Conservation (phyloP, 2,888 invertebrate genomes). For the Graphium colonna region DNA sequence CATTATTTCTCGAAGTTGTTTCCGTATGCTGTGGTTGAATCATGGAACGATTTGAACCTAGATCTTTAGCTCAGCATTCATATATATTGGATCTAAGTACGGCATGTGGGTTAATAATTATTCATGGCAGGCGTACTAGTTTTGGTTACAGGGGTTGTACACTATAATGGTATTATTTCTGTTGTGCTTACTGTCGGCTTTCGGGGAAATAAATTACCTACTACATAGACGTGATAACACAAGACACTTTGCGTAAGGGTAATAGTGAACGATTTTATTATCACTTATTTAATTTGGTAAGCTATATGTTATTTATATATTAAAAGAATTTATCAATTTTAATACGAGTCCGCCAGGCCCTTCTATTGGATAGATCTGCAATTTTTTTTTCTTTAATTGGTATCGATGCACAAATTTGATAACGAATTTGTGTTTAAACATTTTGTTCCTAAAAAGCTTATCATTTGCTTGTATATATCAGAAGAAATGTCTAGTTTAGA, state of each 20-base stretch:
- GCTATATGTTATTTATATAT: too few species aligned
- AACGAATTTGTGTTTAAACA: too few species aligned
- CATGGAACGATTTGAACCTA: slow-evolving; percentile 65
- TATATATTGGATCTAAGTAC: slow-evolving; percentile 73
- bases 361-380: too few species aligned
- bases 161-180: slow-evolving; percentile 59
- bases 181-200: slow-evolving; percentile 73
- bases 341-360: too few species aligned
- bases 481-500: too few species aligned
- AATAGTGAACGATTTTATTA: too few species aligned
- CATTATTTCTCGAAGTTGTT: slow-evolving; percentile 36
- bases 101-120: slow-evolving; percentile 70
- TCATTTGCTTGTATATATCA: too few species aligned
- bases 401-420: too few species aligned
- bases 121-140: slow-evolving; percentile 45
- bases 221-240: slow-evolving; percentile 82
- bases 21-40: slow-evolving; percentile 61
- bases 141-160: slow-evolving; percentile 62
- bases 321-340: too few species aligned
- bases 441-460: too few species aligned
- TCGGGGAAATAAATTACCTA: slow-evolving; percentile 84
- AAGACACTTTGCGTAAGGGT: slow-evolving; percentile 80
- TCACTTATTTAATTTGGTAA: too few species aligned
- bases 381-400: too few species aligned
- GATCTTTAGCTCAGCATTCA: slow-evolving; percentile 66